Conservation (phyloP, 1,140 invertebrate species). For the Ylistrum balloti region DNA sequence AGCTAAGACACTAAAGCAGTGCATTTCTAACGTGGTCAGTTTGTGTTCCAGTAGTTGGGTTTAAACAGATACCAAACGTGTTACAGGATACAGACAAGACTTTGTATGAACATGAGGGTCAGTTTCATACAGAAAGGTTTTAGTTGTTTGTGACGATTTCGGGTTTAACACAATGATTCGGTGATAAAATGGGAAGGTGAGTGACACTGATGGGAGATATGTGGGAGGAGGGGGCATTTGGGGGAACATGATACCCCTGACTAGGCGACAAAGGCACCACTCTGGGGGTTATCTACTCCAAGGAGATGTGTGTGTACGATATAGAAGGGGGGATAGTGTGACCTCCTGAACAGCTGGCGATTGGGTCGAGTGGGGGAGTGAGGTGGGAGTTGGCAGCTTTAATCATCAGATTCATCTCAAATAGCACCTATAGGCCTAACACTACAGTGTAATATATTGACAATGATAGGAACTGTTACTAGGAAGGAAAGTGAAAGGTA, state of each 20-base stretch:
- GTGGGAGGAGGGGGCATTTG: neutral
- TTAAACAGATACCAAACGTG: neutral
- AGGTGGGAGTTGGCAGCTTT: neutral
- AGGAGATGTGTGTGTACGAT: neutral
- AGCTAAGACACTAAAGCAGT: neutral
- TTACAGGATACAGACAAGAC: neutral
- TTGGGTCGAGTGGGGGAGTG: neutral
- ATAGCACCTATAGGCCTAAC: neutral
- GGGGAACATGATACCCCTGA: neutral
- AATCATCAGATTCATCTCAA: neutral
- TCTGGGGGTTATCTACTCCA: neutral
- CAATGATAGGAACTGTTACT: too few relatives aligned
- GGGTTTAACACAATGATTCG: neutral
- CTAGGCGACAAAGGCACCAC: neutral
- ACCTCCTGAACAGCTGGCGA: neutral
- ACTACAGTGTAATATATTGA: neutral
- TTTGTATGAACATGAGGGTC: constrained; percentile 23
- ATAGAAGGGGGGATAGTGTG: neutral
- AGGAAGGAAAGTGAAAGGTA: too few relatives aligned
- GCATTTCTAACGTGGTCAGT: constrained; percentile 15
- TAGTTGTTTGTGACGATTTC: neutral
- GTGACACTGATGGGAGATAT: neutral
- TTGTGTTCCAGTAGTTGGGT: neutral
- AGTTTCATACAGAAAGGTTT: neutral
- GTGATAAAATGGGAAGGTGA: neutral